Evolutionary conservation across 30 jellyfish, hydroid and myxozoan genomes (phyloP).

Genomic region (Rhopilema esculentum): DNA sequence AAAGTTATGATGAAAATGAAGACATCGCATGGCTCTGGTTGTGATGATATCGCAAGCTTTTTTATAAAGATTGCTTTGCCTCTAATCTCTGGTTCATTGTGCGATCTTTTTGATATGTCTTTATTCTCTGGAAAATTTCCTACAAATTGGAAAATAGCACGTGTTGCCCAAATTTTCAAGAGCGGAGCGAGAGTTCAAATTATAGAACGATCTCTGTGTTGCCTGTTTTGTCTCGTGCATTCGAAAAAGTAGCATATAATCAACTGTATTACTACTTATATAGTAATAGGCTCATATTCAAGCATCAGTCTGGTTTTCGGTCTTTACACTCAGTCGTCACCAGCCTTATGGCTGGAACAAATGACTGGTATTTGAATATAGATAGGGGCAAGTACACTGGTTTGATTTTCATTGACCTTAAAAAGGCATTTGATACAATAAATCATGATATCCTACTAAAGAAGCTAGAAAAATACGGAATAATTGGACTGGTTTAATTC

Average conservation of each 20-base stretch:
- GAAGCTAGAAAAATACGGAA: neutral
- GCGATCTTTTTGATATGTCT: slow-evolving; percentile 40
- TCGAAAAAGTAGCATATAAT: slow-evolving; percentile 17
- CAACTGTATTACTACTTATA: slow-evolving; percentile 9
- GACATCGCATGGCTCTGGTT: slow-evolving; percentile 48
- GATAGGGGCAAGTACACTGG: too few relatives aligned
- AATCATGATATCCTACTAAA: too few relatives aligned
- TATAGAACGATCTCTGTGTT: slow-evolving; percentile 21
- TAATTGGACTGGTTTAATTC: neutral
- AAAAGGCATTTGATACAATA: too few relatives aligned
- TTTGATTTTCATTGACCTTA: too few relatives aligned
- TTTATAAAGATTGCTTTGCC: slow-evolving; percentile 50
- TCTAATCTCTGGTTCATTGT: slow-evolving; percentile 17
- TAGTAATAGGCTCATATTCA: too few relatives aligned
- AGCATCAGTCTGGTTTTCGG: too few relatives aligned
- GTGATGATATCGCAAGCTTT: slow-evolving; percentile 43
- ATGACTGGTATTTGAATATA: slow-evolving; percentile 6
- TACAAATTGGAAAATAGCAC: slow-evolving; percentile 37
- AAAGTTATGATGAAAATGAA: slow-evolving; percentile 15
- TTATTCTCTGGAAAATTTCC: slow-evolving; percentile 29
- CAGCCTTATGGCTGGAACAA: slow-evolving; percentile 3
- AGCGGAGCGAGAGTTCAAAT: slow-evolving; percentile 15
- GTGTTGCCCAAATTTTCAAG: slow-evolving; percentile 4
- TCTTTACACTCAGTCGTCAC: slow-evolving; percentile 23
- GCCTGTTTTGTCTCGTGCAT: slow-evolving; percentile 13